These are phyloP conservation scores for Dusona sp. DNA, from an alignment of 2,888 invertebrate species.

Conservation along the genomic window DNA sequence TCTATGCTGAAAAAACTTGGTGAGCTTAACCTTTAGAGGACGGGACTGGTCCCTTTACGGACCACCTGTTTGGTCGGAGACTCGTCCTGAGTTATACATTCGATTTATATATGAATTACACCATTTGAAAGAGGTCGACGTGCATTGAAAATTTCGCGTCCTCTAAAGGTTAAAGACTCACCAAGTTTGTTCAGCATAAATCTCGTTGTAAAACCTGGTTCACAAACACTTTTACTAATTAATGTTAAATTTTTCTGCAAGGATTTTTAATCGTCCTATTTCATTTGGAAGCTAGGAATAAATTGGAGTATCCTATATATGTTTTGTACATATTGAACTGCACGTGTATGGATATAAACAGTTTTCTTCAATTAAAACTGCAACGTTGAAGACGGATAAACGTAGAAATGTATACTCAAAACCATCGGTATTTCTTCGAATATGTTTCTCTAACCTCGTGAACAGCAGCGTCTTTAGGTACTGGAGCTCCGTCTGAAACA, in stretches of 20 bases:
- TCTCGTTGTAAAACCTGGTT: not conserved
- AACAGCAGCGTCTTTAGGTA: slow-evolving; percentile 74
- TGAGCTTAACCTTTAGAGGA: no score
- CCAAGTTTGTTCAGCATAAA: no score
- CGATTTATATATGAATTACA: no score
- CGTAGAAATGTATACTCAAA: not conserved
- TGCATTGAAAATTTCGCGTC: no score
- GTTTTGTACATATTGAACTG: not conserved
- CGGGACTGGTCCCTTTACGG: no score
- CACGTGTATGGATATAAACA: not conserved
- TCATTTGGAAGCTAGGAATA: no score
- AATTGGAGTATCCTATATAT: not conserved
- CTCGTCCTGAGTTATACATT: no score
- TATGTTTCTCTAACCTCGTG: slow-evolving; percentile 76
- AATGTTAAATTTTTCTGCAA: not conserved
- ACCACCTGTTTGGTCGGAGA: no score
- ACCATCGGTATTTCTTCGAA: slow-evolving; percentile 5
- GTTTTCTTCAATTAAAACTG: not conserved
- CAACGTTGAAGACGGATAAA: not conserved
- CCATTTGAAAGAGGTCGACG: no score
- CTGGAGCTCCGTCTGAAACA: slow-evolving; percentile 81
- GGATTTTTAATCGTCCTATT: not conserved
- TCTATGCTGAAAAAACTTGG: no score
- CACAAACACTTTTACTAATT: not conserved
- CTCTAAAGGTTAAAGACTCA: no score